These are phyloP conservation scores for Mus musculus DNA, from an alignment of 2,113 vertebrate species.

Conservation along the genomic window GRCm39 chr10:93554501-93555000, in stretches of 20 bases:
- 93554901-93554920: constrained; percentile 43
- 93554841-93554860: constrained; percentile 18
- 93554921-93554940: constrained; percentile 44
- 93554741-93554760: not conserved
- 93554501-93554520: too few relatives aligned
- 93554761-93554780: constrained; percentile 62
- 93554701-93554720: not conserved
- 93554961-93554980: constrained; percentile 46
- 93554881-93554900: not conserved
- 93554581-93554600: constrained; percentile 36
- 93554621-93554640: not conserved
- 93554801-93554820: constrained; percentile 31
- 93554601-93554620: not conserved
- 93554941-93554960: constrained; percentile 58
- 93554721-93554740: not conserved
- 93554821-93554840: constrained; percentile 17
- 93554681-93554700: not conserved
- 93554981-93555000: constrained; percentile 45
- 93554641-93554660: not conserved
- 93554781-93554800: constrained; percentile 20
- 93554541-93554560: not conserved
- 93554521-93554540: constrained; percentile 57
- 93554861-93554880: constrained; percentile 42
- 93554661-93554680: not conserved
- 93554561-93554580: not conserved